phyloP scores from a whole-genome alignment of 1,140 invertebrate genomes.

The Thrips palmi region DNA sequence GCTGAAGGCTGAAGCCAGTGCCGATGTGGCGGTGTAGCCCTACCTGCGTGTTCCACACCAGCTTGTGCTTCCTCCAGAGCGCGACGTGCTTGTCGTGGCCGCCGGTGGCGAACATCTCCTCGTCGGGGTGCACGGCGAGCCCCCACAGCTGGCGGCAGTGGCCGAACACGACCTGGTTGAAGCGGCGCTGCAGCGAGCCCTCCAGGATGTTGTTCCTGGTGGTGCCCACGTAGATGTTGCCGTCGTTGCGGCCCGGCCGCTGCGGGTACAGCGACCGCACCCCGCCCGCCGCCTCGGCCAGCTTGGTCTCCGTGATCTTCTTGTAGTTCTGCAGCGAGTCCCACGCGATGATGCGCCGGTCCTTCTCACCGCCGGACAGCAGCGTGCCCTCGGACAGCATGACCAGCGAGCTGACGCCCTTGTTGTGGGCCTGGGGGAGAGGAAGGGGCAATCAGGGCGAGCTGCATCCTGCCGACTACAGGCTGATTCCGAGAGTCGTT shows the following conservation, averaged over 20 bases:
- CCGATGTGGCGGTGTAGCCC: neutral
- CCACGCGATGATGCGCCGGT: constrained; percentile 79
- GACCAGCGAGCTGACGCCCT: constrained; percentile 65
- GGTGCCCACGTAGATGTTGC: constrained; percentile 82
- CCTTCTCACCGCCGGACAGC: constrained; percentile 74
- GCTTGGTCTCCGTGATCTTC: constrained; percentile 73
- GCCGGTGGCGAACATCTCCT: constrained; percentile 81
- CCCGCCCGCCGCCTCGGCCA: constrained; percentile 67
- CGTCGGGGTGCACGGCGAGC: constrained; percentile 71
- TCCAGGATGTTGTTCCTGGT: constrained; percentile 84
- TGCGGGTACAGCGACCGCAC: constrained; percentile 75
- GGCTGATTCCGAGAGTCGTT: too few species aligned
- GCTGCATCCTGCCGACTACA: too few species aligned
- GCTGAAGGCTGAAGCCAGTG: neutral
- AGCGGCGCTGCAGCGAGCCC: constrained; percentile 74
- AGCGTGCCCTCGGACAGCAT: constrained; percentile 79
- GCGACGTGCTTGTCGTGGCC: constrained; percentile 83
- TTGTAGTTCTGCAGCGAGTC: constrained; percentile 80
- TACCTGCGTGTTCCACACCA: constrained; percentile 77
- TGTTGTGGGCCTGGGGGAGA: constrained; percentile 53
- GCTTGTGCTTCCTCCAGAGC: constrained; percentile 69
- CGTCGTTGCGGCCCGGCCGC: constrained; percentile 63
- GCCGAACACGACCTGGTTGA: constrained; percentile 81
- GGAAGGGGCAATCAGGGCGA: too few species aligned
- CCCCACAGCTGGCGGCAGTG: constrained; percentile 83